A percentile compares a stretch with the other conserved stretches of the same genome.
Conservation (phyloP, 1,140 invertebrate genomes). For the Lerema accius region DNA sequence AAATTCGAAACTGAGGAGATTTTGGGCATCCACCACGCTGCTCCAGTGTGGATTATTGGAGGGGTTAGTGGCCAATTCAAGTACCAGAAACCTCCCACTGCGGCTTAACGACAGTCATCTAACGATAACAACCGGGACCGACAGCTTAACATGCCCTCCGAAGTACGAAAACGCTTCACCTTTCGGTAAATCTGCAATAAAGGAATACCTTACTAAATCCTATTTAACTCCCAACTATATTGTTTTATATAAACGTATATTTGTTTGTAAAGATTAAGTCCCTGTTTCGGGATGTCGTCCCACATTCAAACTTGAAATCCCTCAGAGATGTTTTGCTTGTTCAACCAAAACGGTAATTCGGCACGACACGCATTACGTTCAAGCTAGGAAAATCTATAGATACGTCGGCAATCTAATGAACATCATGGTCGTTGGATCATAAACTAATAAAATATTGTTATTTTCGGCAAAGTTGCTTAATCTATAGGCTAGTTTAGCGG, state of each 20-base stretch:
- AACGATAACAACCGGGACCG: too few relatives aligned
- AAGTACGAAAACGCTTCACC: too few relatives aligned
- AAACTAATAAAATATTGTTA: conserved; percentile 53
- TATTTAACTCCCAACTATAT: too few relatives aligned
- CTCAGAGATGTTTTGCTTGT: conserved; percentile 19
- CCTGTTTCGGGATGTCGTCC: background rate
- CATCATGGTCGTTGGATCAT: conserved; percentile 39
- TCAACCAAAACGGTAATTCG: conserved; percentile 10
- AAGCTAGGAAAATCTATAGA: conserved; percentile 39
- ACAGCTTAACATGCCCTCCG: too few relatives aligned
- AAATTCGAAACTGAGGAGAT: too few relatives aligned
- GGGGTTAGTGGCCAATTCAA: too few relatives aligned
- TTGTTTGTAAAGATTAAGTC: background rate
- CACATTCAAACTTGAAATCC: conserved; percentile 7
- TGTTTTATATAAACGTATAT: background rate
- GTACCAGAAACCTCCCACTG: too few relatives aligned
- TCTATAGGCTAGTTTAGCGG: conserved; percentile 43
- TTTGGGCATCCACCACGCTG: too few relatives aligned
- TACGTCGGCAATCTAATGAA: conserved; percentile 47
- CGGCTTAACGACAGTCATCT: too few relatives aligned
- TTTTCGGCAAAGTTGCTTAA: conserved; percentile 47
- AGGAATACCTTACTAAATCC: too few relatives aligned
- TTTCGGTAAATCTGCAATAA: too few relatives aligned
- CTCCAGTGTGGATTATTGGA: too few relatives aligned
- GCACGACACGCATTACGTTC: conserved; percentile 5